These are phyloP conservation scores for Campaea margaritaria DNA, from an alignment of 2,888 invertebrate species.

Conservation along the genomic window DNA sequence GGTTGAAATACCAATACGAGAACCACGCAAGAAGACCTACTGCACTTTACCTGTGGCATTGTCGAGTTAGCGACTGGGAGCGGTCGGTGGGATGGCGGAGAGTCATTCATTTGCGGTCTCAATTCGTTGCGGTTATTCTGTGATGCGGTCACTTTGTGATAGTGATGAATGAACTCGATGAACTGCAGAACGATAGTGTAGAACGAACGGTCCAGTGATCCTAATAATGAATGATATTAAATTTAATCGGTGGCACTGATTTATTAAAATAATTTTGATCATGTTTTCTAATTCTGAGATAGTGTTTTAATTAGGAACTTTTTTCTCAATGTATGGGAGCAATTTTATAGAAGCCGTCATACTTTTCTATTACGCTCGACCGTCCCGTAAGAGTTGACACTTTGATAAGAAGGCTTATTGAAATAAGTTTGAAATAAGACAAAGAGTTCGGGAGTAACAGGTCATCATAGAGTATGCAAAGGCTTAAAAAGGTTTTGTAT, in stretches of 20 bases:
- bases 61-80: conserved; percentile 36
- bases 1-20: background rate
- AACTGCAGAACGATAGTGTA: background rate
- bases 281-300: too few relatives aligned
- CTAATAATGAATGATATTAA: background rate
- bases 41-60: conserved; percentile 10
- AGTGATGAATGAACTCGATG: conserved; percentile 9
- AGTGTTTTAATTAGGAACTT: too few relatives aligned
- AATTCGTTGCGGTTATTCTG: conserved; percentile 28
- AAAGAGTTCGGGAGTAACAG: too few relatives aligned
- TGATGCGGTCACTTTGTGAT: conserved; percentile 17
- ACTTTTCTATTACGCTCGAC: too few relatives aligned
- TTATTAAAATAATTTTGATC: background rate
- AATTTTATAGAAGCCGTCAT: too few relatives aligned
- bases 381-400: too few relatives aligned
- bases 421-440: too few relatives aligned
- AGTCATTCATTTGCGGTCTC: conserved; percentile 36
- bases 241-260: background rate
- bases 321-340: too few relatives aligned
- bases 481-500: too few relatives aligned
- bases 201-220: background rate
- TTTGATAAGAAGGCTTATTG: too few relatives aligned
- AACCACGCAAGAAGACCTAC: background rate
- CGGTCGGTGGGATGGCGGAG: conserved; percentile 38
- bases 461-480: too few relatives aligned